Evolutionary conservation across 2,797 vertebrate species (phyloP).

Genomic region (Orestias chungarensis): DNA sequence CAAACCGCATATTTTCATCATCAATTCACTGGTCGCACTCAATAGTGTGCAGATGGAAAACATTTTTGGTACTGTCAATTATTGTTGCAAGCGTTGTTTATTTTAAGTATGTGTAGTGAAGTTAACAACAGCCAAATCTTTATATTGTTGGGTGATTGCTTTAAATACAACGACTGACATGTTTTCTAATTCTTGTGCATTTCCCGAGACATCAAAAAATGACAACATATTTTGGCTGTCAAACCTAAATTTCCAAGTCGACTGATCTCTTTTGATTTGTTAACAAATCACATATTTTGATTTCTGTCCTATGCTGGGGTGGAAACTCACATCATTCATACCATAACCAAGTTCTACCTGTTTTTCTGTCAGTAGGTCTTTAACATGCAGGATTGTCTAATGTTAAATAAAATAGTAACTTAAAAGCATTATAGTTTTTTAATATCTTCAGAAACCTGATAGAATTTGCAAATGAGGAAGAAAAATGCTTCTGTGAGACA

Average conservation of each 20-base stretch:
- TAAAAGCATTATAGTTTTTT: conserved; percentile 20
- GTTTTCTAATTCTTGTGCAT: background rate
- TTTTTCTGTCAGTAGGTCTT: background rate
- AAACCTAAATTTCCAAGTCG: background rate
- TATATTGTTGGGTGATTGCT: background rate
- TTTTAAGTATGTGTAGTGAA: background rate
- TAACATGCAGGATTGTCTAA: background rate
- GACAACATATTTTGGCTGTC: background rate
- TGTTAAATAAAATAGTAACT: background rate
- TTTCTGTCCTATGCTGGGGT: background rate
- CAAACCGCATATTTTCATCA: background rate
- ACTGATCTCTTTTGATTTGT: background rate
- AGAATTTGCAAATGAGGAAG: conserved; percentile 45
- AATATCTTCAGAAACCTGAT: conserved; percentile 36
- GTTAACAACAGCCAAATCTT: background rate
- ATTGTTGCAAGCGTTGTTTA: background rate
- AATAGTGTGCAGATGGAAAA: background rate
- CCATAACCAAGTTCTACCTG: background rate
- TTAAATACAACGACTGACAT: background rate
- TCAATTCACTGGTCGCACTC: background rate
- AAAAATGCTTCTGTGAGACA: conserved; percentile 50
- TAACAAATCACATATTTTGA: background rate
- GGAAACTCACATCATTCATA: background rate
- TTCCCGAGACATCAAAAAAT: background rate
- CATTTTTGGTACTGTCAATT: background rate